Evolutionary conservation across 1,140 invertebrate genomes (phyloP), one percentile per base, ranked within the genome.

Genomic region (Parapsyche elsis): DNA sequence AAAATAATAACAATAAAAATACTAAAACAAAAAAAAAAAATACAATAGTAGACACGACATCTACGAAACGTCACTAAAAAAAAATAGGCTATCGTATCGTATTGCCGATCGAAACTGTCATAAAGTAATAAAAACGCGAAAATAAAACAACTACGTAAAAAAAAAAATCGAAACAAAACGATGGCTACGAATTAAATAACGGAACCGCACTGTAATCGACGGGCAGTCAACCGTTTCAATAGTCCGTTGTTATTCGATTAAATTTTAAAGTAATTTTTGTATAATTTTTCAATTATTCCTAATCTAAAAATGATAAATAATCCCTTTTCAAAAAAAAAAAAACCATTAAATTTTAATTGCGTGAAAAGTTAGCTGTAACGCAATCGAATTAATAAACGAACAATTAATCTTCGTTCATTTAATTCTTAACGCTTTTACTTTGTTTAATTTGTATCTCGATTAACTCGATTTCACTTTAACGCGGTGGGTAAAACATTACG

Each of bases 61-160:
- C 64, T 67, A 23, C 24, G 64, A 53, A 80, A 80, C 70, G 30
- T 38, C 30, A 38, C 30, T 80, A 76, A 76, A 81, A 21, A n/a
- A 30, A 67, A 67, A 26, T 26, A 67, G 24, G 21, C 24, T 67
- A 67, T 67, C 64, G 64, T 67, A 67, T 67, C 64, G 64, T 14
- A 23, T 24, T 67, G 21, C 64, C 26, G 76, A 77, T 77, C 76
- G 30, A 67, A 77, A 67, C 30, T 77, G 76, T 77, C 76, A 77
- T 77, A 77, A 77, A 77, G 46, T 67, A 77, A 77, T 77, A 77
- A 77, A 75, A 77, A 24, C 1, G 44, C 21, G 16, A 77, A 49
- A 38, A 67, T 30, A 78, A 19, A 70, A 53, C 30, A 53, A 53
- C 10, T 53, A 53, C 21, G 26, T 9, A 71, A 71, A 75, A 49